Base-by-base conservation (phyloP, 2,113 vertebrate genomes). In the Elaphurus davidianus region DNA sequence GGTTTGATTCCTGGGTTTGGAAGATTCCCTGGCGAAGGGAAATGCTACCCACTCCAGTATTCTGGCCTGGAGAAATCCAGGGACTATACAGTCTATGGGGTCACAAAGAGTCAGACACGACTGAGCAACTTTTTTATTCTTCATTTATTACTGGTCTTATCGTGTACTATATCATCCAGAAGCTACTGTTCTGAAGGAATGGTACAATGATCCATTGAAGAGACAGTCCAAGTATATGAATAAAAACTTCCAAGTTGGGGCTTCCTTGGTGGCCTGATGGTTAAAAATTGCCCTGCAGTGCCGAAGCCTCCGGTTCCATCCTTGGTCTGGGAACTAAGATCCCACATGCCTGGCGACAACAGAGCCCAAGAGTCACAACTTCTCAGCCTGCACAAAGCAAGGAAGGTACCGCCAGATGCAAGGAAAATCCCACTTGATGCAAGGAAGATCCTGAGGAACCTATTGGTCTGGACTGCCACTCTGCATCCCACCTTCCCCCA, bases 221-320 rank as follows among this genome's bases (percentile, higher is more conserved):
- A 50, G 78, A 59, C 13, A 60, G 45, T 43, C 27, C 45, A 59
- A 64, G 27, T 3, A 43, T 15, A 28, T 1, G 79, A 47, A 93
- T 67, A 30, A 78, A 36, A 54, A 8, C 55, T 40, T 79, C 7
- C 14, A 79, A 30, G 8, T 79, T 14, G 23, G 71, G 6, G 14
- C 71, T 76, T 76, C 11, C 12, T 43, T 43, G 36, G 40, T 43
- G 11, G 71, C 40, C 23, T 43, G 23, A 6, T 43, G 23, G 40
- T 76, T 76, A 76, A 76, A 43, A 76, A 76, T 27, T 25, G 12
- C 71, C 71, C 12, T 76, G 71, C 12, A 76, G 6, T 76, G 12
- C 40, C 25, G 40, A 23, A 27, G 36, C 36, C 71, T 76, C 21
- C 0, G 0, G 23, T 27, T 43, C 11, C 12, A 27, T 27, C 23